Percentiles rank a stretch among this genome's conserved stretches.
These are phyloP conservation scores for Bufo gargarizans DNA, from an alignment of 2,113 vertebrate species.

Conservation along the genomic window DNA sequence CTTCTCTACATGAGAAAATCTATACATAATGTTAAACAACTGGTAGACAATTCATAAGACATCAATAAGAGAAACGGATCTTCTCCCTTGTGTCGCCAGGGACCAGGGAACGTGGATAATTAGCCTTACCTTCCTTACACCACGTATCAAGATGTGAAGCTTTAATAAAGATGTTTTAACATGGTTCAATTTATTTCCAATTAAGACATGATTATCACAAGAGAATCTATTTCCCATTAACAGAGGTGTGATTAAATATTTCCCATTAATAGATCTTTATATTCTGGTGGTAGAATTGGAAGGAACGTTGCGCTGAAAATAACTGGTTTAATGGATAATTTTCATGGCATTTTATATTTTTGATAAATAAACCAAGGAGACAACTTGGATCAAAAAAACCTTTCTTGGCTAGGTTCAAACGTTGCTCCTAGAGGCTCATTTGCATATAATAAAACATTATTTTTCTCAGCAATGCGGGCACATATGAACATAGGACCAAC, in stretches of 20 bases:
- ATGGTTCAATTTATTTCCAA: constrained; percentile 52
- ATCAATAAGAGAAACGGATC: constrained; percentile 31
- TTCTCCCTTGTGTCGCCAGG: constrained; percentile 22
- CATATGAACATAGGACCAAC: too few species aligned
- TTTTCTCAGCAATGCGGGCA: too few species aligned
- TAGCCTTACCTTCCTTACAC: constrained; percentile 27
- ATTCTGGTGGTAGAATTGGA: neutral
- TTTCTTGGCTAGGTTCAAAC: too few species aligned
- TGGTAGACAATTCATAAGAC: constrained; percentile 2
- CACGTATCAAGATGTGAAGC: constrained; percentile 1
- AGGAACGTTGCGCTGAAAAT: neutral
- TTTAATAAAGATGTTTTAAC: constrained; percentile 53
- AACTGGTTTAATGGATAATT: neutral
- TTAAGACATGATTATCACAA: constrained; percentile 47
- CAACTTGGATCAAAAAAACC: too few species aligned
- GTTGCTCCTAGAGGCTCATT: too few species aligned
- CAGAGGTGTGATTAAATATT: constrained; percentile 44
- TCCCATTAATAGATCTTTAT: constrained; percentile 26
- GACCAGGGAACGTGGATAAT: constrained; percentile 40
- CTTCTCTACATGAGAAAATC: constrained; percentile 42
- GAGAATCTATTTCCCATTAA: constrained; percentile 46
- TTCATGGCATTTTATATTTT: too few species aligned
- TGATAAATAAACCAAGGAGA: too few species aligned
- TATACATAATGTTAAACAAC: constrained; percentile 51
- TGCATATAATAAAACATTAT: too few species aligned